A percentile compares a stretch with the other conserved stretches of the same genome.
These are phyloP conservation scores for Dendrocincla tyrannina DNA, from an alignment of 2,797 vertebrate genomes.

Conservation along the genomic window DNA sequence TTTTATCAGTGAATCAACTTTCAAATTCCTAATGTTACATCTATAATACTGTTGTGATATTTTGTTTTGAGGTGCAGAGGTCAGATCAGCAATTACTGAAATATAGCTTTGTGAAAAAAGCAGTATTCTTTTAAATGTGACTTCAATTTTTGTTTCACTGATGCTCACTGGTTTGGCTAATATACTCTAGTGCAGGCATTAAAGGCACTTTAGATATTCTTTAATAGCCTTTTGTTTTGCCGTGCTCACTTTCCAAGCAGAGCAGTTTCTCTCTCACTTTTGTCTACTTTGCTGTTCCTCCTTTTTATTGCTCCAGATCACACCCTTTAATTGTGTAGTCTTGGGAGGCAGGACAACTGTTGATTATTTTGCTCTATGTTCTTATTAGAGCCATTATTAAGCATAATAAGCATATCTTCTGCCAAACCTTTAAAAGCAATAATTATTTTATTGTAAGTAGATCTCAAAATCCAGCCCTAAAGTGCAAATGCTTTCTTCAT, in stretches of 20 bases:
- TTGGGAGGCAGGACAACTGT: background rate
- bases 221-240: background rate
- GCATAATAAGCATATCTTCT: constrained; percentile 6
- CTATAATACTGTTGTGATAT: background rate
- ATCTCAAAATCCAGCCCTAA: background rate
- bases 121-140: background rate
- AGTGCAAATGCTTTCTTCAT: background rate
- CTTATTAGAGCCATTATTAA: background rate
- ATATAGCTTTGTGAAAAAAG: background rate
- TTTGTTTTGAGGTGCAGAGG: background rate
- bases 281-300: background rate
- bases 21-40: background rate
- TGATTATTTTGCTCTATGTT: constrained; percentile 39
- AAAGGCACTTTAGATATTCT: background rate
- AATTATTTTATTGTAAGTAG: constrained; percentile 1
- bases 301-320: background rate
- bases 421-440: constrained; percentile 13
- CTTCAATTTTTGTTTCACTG: background rate
- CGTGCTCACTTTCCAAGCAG: background rate
- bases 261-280: background rate
- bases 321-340: background rate
- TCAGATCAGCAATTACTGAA: background rate
- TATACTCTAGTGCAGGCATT: background rate
- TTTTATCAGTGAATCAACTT: background rate
- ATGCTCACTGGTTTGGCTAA: background rate